Evolutionary conservation across 2,797 vertebrate species (phyloP).

Genomic region (Acropternis orthonyx): DNA sequence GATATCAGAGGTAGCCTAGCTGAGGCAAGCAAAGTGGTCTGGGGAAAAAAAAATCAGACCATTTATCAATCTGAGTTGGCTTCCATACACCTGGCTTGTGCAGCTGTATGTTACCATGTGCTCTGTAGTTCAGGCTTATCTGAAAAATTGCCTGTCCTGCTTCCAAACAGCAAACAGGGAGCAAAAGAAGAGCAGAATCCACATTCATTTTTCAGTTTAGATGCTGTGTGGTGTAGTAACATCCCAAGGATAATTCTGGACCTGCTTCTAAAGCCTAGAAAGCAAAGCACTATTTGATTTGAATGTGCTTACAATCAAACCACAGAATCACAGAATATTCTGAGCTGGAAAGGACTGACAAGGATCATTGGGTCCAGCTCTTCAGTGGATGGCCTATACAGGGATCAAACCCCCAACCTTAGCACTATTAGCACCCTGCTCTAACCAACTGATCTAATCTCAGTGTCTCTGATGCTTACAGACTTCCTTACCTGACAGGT

Average conservation of each 20-base stretch:
- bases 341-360: not conserved
- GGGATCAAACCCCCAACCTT: not conserved
- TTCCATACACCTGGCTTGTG: not conserved
- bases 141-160: not conserved
- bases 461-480: not conserved
- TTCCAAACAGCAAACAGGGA: not conserved
- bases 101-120: fast-evolving
- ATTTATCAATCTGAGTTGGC: not conserved
- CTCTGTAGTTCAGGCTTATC: not conserved
- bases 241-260: not conserved
- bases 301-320: fast-evolving
- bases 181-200: not conserved
- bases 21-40: not conserved
- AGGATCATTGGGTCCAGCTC: not conserved
- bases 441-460: not conserved
- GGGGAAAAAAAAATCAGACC: not conserved
- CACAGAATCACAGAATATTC: not conserved
- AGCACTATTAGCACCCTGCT: not conserved
- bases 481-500: slow-evolving; percentile 88
- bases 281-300: not conserved
- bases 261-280: not conserved
- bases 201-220: not conserved
- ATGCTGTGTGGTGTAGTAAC: fast-evolving
- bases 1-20: not conserved
- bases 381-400: no score